Evolutionary conservation across 2,113 vertebrate species (phyloP), one percentile per base, ranked within the genome.

Genomic region (Silurus asotus): DNA sequence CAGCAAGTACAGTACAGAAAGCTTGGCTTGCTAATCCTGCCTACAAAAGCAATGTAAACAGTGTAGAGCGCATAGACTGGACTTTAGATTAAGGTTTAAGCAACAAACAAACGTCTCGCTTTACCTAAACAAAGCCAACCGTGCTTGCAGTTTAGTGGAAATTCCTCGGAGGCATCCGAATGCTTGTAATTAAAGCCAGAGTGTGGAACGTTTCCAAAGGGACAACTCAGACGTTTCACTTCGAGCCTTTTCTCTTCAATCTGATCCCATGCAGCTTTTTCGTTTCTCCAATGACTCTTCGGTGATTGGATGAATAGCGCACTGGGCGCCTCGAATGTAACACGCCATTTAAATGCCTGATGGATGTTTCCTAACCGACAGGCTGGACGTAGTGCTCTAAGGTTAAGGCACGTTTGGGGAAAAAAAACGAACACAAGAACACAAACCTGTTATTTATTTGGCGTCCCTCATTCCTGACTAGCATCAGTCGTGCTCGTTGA

Each of bases 121-220:
- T 59, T n/a, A 79, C 55, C 53, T 4, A 19, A 78, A 58, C 80
- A 25, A 59, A 17, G 56, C 28, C 17, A 88, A 74, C 65, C 80
- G 83, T 49, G 48, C 55, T 15, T 83, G 58, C 37, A 70, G 62
- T 74, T 86, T 86, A 81, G 37, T 67, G 65, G 69, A 75, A 55
- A 49, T 84, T 75, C 64, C 81, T 84, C 86, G 53, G 51, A 86
- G 83, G 84, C 69, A 86, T 58, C 76, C 9, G 37, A 62, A 81
- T 75, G 83, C 78, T 78, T 64, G 45, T 75, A 86, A 86, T 86
- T 81, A 81, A 56, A 82, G 84, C 37, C 67, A 81, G 45, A 64
- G 79, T 81, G 79, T 84, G 75, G 82, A 81, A 80, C 84, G 49
- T 61, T 48, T 72, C 23, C 62, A 88, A 83, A 72, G 37, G 37